A percentile compares a stretch with the other conserved stretches of the same genome.
These are phyloP conservation scores for Okapia johnstoni DNA, from an alignment of 2,113 vertebrate species.

Conservation along the genomic window DNA sequence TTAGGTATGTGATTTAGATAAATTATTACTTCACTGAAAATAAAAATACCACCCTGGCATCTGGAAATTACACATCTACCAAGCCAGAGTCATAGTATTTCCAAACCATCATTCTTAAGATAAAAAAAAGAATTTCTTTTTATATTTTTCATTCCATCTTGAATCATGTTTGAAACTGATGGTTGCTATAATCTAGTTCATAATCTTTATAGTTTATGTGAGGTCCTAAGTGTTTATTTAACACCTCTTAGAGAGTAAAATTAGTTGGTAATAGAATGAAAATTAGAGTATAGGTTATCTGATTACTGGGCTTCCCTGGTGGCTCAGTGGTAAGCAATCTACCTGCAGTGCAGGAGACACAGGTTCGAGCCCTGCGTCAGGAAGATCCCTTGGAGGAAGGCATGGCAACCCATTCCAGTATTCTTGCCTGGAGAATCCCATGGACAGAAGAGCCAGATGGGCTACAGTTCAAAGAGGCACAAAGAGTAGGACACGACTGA, in stretches of 20 bases:
- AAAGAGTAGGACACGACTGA: not conserved
- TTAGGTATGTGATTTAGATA: not conserved
- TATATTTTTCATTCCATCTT: not conserved
- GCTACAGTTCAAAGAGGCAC: not conserved
- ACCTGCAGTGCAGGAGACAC: not conserved
- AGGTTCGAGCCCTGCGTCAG: not conserved
- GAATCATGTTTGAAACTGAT: not conserved
- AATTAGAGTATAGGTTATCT: not conserved
- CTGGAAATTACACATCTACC: not conserved
- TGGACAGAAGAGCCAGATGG: not conserved
- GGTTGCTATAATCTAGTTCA: not conserved
- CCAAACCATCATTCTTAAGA: not conserved
- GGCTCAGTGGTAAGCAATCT: not conserved
- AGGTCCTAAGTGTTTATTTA: not conserved
- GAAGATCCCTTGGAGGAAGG: not conserved
- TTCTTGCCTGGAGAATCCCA: not conserved
- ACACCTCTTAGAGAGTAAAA: not conserved
- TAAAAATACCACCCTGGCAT: not conserved
- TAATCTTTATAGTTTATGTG: not conserved
- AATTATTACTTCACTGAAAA: conserved; percentile 15
- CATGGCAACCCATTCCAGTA: not conserved
- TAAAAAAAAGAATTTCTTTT: not conserved
- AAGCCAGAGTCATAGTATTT: not conserved
- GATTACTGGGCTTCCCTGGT: not conserved
- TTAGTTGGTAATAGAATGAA: not conserved